Conservation (phyloP, 2,888 invertebrate genomes). For the Cryptophagus acutangulus region DNA sequence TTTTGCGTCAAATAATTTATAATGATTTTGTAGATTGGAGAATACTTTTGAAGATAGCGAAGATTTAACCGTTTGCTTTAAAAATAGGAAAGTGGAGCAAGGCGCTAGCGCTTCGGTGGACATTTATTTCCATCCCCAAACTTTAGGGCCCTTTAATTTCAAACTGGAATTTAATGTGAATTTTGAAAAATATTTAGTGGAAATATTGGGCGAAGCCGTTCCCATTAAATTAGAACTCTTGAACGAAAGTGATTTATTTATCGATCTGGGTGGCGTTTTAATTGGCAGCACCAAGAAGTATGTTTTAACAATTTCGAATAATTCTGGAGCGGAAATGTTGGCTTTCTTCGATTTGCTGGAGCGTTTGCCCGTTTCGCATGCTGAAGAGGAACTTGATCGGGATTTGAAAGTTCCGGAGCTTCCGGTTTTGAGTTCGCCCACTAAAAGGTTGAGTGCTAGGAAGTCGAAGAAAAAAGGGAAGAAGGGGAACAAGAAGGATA, state of each 20-base stretch:
- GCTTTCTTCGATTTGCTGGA: slow-evolving; percentile 52
- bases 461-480: no score
- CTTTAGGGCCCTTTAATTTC: slow-evolving; percentile 51
- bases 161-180: slow-evolving; percentile 54
- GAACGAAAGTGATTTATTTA: slow-evolving; percentile 42
- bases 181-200: slow-evolving; percentile 52
- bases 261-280: slow-evolving; percentile 44
- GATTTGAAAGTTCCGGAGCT: slow-evolving; percentile 31
- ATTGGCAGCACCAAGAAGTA: slow-evolving; percentile 52
- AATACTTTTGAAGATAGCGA: slow-evolving; percentile 48
- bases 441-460: slow-evolving; percentile 20
- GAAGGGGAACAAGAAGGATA: neutral
- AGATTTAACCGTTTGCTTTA: slow-evolving; percentile 52
- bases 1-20: neutral
- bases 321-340: slow-evolving; percentile 53
- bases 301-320: slow-evolving; percentile 56
- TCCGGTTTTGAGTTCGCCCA: no score
- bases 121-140: slow-evolving; percentile 56
- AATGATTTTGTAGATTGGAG: slow-evolving; percentile 50
- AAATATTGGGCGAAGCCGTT: slow-evolving; percentile 55
- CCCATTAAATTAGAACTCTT: slow-evolving; percentile 40
- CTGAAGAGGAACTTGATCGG: slow-evolving; percentile 22
- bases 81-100: no score
- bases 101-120: no score
- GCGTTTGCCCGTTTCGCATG: slow-evolving; percentile 43